phyloP scores from a whole-genome alignment of 2,888 invertebrate genomes.

The Apamea monoglypha region DNA sequence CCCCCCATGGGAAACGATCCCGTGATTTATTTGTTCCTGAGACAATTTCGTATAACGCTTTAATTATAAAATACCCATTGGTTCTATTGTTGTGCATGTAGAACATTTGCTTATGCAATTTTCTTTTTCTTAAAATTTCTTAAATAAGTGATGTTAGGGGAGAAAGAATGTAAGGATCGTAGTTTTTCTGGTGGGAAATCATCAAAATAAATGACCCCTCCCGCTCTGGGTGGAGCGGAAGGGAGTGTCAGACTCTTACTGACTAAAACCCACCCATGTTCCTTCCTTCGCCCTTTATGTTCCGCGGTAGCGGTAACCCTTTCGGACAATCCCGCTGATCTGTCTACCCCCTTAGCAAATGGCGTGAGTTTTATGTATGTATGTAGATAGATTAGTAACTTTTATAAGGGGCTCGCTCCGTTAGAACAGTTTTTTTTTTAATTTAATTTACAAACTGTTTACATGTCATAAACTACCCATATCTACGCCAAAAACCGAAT shows the following conservation, averaged over 20 bases:
- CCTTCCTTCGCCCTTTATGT: too few species aligned
- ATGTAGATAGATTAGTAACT: background rate
- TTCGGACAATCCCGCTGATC: too few species aligned
- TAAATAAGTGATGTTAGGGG: background rate
- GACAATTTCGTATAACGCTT: constrained; percentile 48
- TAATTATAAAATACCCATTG: constrained; percentile 41
- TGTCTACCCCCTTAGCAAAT: too few species aligned
- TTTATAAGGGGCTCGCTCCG: background rate
- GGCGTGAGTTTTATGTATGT: background rate
- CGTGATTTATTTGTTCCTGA: constrained; percentile 51
- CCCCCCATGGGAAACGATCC: constrained; percentile 55
- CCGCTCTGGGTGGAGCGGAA: too few species aligned
- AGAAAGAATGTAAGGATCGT: too few species aligned
- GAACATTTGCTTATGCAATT: background rate
- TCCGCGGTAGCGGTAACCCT: too few species aligned
- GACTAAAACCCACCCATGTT: too few species aligned
- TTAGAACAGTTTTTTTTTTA: background rate
- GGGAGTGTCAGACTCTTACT: too few species aligned
- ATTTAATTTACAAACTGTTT: background rate
- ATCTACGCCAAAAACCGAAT: background rate
- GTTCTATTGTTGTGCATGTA: constrained; percentile 18
- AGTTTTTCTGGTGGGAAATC: too few species aligned
- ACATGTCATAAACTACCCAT: background rate
- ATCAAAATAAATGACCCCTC: too few species aligned
- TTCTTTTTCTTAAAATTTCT: background rate